phyloP scores from a whole-genome alignment of 1,140 invertebrate species.

The Drosophila sturtevanti region DNA sequence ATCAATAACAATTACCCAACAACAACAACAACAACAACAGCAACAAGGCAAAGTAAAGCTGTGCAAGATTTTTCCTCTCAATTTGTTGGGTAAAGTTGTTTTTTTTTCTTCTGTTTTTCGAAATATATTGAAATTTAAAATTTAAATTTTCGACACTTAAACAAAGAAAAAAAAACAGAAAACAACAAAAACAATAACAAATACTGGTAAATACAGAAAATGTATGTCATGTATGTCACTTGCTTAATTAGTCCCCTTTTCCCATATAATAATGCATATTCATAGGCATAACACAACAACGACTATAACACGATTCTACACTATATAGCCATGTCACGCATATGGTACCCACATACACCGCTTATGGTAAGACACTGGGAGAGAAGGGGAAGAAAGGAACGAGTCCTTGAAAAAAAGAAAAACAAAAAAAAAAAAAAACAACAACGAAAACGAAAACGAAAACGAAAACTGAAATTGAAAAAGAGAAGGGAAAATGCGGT shows the following conservation, averaged over 20 bases:
- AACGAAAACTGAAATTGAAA: no score
- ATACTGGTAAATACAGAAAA: no score
- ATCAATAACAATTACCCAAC: slow-evolving; percentile 68
- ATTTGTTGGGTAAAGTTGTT: slow-evolving; percentile 32
- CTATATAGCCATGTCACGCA: slow-evolving; percentile 63
- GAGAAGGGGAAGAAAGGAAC: background rate
- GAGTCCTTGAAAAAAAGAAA: slow-evolving; percentile 54
- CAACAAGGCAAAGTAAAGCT: slow-evolving; percentile 22
- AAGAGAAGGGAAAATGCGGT: slow-evolving; percentile 27
- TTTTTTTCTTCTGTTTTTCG: background rate
- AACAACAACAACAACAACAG: slow-evolving; percentile 28
- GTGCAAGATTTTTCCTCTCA: slow-evolving; percentile 54
- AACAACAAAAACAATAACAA: background rate
- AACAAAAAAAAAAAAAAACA: slow-evolving; percentile 15
- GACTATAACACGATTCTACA: slow-evolving; percentile 11
- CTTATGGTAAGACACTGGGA: background rate
- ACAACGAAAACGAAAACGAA: no score
- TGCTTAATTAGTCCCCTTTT: slow-evolving; percentile 65
- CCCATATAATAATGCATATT: slow-evolving; percentile 70
- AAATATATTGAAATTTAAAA: background rate
- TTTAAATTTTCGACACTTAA: slow-evolving; percentile 37
- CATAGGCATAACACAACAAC: slow-evolving; percentile 34
- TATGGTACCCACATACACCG: slow-evolving; percentile 42
- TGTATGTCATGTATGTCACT: slow-evolving; percentile 56
- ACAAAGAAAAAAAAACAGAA: slow-evolving; percentile 19